Percentiles rank a stretch among this genome's conserved stretches.
Evolutionary conservation across 1,140 invertebrate genomes (phyloP).

Genomic region (Epicauta chinensis): DNA sequence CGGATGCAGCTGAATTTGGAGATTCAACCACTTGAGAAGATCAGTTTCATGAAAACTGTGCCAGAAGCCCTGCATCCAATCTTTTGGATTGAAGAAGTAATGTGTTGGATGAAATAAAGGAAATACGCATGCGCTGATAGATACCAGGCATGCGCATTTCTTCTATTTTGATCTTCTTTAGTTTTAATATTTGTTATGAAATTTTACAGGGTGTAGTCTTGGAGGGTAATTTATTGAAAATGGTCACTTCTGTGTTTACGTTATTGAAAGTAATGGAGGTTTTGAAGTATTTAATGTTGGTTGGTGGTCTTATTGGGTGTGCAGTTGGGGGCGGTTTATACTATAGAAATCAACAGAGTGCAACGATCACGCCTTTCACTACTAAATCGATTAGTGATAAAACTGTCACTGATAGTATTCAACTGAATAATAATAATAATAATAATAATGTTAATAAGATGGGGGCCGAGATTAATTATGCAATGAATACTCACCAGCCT

Average conservation of each 20-base stretch:
- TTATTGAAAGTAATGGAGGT: constrained; percentile 1
- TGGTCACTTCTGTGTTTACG: constrained; percentile 6
- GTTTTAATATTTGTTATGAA: background rate
- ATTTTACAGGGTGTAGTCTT: constrained; percentile 15
- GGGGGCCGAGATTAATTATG: too few species aligned
- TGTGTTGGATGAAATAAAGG: background rate
- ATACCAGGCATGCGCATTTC: background rate
- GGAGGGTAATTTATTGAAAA: constrained; percentile 17
- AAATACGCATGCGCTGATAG: background rate
- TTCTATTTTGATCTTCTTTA: background rate
- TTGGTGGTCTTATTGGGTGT: background rate
- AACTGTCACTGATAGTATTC: too few species aligned
- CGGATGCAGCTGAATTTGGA: constrained; percentile 63
- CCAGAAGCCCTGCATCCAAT: constrained; percentile 55
- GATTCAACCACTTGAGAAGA: constrained; percentile 53
- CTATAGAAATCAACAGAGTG: background rate
- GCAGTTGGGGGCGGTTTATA: background rate
- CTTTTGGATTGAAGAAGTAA: constrained; percentile 69
- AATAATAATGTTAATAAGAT: too few species aligned
- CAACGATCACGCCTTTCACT: too few species aligned
- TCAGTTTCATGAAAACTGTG: constrained; percentile 56
- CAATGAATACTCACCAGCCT: too few species aligned
- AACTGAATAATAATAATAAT: too few species aligned
- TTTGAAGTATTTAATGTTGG: constrained; percentile 1
- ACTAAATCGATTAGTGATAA: too few species aligned